Conservation (phyloP, 1,140 invertebrate genomes). For the Drosophila lacteicornis region DNA sequence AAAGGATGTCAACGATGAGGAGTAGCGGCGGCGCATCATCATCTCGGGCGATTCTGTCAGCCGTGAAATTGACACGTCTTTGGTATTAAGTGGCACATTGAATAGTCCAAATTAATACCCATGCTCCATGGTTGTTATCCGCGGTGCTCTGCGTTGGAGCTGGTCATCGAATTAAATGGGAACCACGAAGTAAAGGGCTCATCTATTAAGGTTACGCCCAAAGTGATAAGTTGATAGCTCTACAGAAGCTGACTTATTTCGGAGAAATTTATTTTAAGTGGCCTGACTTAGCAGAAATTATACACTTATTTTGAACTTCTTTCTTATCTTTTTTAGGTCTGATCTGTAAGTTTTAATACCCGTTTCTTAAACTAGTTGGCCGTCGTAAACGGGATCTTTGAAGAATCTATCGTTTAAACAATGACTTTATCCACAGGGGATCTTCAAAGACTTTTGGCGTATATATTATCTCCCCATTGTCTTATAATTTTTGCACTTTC, state of each 20-base stretch:
- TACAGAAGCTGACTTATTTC: neutral
- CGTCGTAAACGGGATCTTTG: no score
- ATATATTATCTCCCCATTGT: conserved; percentile 7
- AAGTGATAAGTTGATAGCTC: neutral
- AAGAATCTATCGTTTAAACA: neutral
- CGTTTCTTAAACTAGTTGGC: no score
- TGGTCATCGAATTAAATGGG: conserved; percentile 16
- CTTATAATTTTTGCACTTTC: conserved; percentile 31
- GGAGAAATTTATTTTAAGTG: neutral
- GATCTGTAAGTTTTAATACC: neutral
- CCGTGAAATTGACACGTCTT: conserved; percentile 82
- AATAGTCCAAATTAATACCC: conserved; percentile 80
- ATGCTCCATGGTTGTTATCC: conserved; percentile 40
- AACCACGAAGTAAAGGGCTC: neutral
- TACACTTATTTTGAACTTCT: neutral
- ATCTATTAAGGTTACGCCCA: neutral
- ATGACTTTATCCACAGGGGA: neutral
- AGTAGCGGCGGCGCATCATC: conserved; percentile 29
- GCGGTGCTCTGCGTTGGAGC: conserved; percentile 4
- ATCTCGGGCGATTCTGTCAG: conserved; percentile 66
- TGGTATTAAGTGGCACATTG: conserved; percentile 82
- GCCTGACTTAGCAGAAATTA: no score
- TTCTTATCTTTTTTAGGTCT: neutral
- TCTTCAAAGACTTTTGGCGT: conserved; percentile 25
- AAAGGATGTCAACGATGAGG: conserved; percentile 39